Base-by-base conservation (phyloP, 2,797 vertebrate species). In the Tapirus indicus region DNA sequence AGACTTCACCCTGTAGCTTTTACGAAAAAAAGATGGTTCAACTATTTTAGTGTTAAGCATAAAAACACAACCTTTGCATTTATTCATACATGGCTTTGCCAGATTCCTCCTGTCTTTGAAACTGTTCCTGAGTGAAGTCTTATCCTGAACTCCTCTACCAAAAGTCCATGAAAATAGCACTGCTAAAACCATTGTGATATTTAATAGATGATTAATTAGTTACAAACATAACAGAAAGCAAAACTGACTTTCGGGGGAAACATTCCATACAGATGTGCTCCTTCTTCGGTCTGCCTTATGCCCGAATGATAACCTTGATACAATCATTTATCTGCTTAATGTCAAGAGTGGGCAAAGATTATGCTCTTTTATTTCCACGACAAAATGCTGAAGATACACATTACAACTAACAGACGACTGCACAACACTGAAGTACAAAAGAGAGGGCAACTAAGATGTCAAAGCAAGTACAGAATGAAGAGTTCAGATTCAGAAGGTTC, bases 111-210 rank as follows among this genome's bases (percentile, higher is more conserved):
- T 29, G 14, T 25, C 60, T 84, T 74, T 88, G 47, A 92, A 91
- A 95, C 25, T 85, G 23, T 62, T 94, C 38, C 60, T 35, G 17
- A 95, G 88, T 89, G 64, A 82, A 74, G 54, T 71, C 60, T 88
- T 95, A 32, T 60, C n/a, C 77, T 89, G 20, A 79, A 92, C 20
- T 95, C 35, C 41, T 84, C 72, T 80, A 75, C 38, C 29, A 35
- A 23, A 95, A 78, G 54, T 86, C 69, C 77, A 49, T 54, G 44
- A 92, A 75, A 38, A n/a, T 47, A 91, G 66, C n/a, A 82, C 23
- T 69, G 35, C 41, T 82, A 88, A 93, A 66, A 89, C 32, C 29
- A 87, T 27, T 68, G 35, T 80, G 35, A 68, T 58, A 92, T 84
- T 94, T 88, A 94, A 68, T 21, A 94, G 60, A 60, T 12, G 2